Evolutionary conservation across 2,888 invertebrate species (phyloP), one percentile per base, ranked within the genome.

Genomic region (Apamea epomidion): DNA sequence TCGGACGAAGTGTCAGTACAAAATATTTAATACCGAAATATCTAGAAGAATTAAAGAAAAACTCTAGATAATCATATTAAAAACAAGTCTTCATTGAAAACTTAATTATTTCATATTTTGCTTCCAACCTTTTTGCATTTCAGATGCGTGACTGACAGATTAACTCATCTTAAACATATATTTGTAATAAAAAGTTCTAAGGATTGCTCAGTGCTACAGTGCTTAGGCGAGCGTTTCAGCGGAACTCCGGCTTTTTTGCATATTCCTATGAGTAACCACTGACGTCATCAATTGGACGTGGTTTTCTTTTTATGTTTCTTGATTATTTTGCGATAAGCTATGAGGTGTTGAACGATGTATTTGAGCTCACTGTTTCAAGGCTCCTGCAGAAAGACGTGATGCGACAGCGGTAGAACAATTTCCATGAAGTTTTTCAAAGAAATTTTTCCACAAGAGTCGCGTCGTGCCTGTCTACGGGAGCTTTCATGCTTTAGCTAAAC

Each of bases 241-340:
- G 21, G 45, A 79, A 67, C 58, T 68, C 3, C 0, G 51, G 51
- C 29, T 88, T 88, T 84, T 87, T 88, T 86, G 29, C 58, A 45
- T 72, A 71, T 48, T 64, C 54, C 69, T 76, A 79, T 82, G 76
- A 89, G 78, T 78, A 83, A 79, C 12, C 16, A 42, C 6, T 88
- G 82, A 89, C 86, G 78, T 86, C 80, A 88, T 68, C 54, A 78
- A 75, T 64, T 62, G 42, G 68, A 58, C 18, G n/a, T 45, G 62
- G 58, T 78, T 83, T 83, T 88, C 58, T 70, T 81, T 71, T 67
- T 62, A 58, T 68, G 45, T 29, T 74, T n/a, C n/a, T 12, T 68
- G 42, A 58, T 67, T 87, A 69, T 51, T 76, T 74, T 37, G 37
- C 29, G 82, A 76, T 73, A 76, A 82, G 48, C 21, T 72, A 18